Evolutionary conservation across 2,797 vertebrate species (phyloP).

Genomic region (Hydrocynus forskahlii): DNA sequence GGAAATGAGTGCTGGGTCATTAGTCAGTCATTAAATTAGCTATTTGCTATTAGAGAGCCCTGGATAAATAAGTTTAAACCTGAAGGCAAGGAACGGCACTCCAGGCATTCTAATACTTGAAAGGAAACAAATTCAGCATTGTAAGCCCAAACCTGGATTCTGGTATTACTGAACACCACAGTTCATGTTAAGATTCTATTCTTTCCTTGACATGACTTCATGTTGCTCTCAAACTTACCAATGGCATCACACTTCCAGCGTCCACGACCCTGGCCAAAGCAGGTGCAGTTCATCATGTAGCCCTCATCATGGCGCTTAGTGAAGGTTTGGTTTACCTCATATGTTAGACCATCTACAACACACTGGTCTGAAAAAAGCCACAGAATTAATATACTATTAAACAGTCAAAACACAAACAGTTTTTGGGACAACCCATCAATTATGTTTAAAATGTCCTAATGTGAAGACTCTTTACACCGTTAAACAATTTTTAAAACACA

Average conservation of each 20-base stretch:
- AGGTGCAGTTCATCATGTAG: slow-evolving; percentile 96
- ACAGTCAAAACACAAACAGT: background rate
- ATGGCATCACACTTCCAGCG: slow-evolving; percentile 97
- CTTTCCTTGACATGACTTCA: background rate
- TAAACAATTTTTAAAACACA: too few relatives aligned
- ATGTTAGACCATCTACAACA: slow-evolving; percentile 89
- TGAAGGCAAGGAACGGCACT: slow-evolving; percentile 15
- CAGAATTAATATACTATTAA: background rate
- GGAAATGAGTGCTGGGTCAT: slow-evolving; percentile 32
- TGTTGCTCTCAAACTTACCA: slow-evolving; percentile 77
- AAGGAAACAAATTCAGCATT: background rate
- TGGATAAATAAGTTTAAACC: background rate
- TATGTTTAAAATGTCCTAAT: background rate
- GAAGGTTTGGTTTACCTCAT: slow-evolving; percentile 95
- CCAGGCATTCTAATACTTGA: slow-evolving; percentile 22
- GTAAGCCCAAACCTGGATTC: background rate
- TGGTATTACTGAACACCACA: background rate
- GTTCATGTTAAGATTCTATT: background rate
- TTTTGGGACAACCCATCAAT: background rate
- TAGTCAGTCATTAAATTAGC: slow-evolving; percentile 29
- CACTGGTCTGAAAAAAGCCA: slow-evolving; percentile 86
- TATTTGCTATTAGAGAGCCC: background rate
- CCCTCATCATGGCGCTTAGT: slow-evolving; percentile 93
- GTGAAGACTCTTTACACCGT: too few relatives aligned
- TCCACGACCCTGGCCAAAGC: slow-evolving; percentile 93